Percentiles rank a stretch among this genome's conserved stretches.
These are phyloP conservation scores for Ctenodactylus gundi DNA, from an alignment of 2,113 vertebrate genomes.

Conservation along the genomic window DNA sequence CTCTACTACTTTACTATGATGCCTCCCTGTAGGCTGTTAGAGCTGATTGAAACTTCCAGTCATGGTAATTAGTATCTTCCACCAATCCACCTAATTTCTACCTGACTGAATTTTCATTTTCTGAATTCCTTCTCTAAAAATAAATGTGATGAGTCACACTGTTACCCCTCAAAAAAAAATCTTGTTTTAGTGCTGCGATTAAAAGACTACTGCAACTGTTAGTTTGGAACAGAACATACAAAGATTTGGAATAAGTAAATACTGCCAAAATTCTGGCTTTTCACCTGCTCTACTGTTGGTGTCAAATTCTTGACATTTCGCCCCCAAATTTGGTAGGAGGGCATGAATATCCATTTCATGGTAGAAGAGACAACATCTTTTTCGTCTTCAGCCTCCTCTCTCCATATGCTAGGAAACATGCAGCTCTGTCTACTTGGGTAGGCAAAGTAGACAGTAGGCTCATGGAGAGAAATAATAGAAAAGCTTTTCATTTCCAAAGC, in stretches of 20 bases:
- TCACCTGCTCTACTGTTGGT: constrained; percentile 68
- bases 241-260: constrained; percentile 60
- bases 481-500: constrained; percentile 37
- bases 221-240: constrained; percentile 68
- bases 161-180: constrained; percentile 72
- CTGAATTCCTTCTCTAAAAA: constrained; percentile 73
- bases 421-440: constrained; percentile 23
- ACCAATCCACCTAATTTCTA: constrained; percentile 17
- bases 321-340: constrained; percentile 72
- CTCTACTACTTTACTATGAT: background rate
- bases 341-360: constrained; percentile 53
- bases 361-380: constrained; percentile 52
- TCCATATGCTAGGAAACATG: constrained; percentile 46
- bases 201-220: constrained; percentile 72
- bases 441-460: no score
- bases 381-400: constrained; percentile 44
- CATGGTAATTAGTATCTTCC: background rate
- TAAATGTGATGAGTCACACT: constrained; percentile 77
- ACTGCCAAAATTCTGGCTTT: constrained; percentile 73
- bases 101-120: constrained; percentile 69
- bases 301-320: constrained; percentile 71
- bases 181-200: constrained; percentile 70
- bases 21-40: background rate
- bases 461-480: background rate
- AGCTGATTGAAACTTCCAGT: constrained; percentile 1